Percentiles rank a stretch among this genome's conserved stretches.
Conservation (phyloP, 2,888 invertebrate genomes). For the Aricia artaxerxes region DNA sequence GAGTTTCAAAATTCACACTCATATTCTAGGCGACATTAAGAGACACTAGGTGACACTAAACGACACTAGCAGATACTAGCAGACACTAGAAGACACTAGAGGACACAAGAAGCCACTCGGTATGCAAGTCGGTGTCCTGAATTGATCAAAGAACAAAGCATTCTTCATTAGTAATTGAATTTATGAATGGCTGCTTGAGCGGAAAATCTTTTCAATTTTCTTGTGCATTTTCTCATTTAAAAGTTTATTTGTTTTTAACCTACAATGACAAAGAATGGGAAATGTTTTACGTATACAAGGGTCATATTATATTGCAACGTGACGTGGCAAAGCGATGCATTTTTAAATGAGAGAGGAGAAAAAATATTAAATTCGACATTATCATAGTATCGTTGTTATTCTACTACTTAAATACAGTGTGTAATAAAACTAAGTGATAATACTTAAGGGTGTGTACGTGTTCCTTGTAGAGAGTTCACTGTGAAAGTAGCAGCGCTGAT, state of each 20-base stretch:
- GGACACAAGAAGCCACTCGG: not conserved
- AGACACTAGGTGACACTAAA: not conserved
- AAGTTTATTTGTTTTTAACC: not conserved
- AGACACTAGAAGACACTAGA: not conserved
- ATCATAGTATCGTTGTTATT: too few relatives aligned
- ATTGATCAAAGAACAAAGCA: conserved; percentile 18
- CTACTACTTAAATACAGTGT: too few relatives aligned
- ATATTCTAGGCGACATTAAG: not conserved
- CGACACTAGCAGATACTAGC: not conserved
- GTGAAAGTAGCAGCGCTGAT: too few relatives aligned
- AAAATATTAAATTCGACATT: too few relatives aligned
- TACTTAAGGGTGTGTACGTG: too few relatives aligned
- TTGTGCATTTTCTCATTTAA: conserved; percentile 3
- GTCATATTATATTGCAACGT: too few relatives aligned
- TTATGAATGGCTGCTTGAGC: not conserved
- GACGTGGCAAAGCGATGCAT: too few relatives aligned
- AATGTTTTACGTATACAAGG: not conserved
- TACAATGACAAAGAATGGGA: not conserved
- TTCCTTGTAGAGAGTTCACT: too few relatives aligned
- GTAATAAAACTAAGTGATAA: too few relatives aligned
- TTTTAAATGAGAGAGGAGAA: too few relatives aligned
- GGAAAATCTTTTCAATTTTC: conserved; percentile 5
- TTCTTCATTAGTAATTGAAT: conserved; percentile 2
- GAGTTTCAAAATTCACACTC: too few relatives aligned
- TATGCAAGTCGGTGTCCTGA: conserved; percentile 5